A percentile compares a stretch with the other conserved stretches of the same genome.
phyloP scores from a whole-genome alignment of 35 echinoderm and acorn worm species.

The Ophiothrix spiculata region DNA sequence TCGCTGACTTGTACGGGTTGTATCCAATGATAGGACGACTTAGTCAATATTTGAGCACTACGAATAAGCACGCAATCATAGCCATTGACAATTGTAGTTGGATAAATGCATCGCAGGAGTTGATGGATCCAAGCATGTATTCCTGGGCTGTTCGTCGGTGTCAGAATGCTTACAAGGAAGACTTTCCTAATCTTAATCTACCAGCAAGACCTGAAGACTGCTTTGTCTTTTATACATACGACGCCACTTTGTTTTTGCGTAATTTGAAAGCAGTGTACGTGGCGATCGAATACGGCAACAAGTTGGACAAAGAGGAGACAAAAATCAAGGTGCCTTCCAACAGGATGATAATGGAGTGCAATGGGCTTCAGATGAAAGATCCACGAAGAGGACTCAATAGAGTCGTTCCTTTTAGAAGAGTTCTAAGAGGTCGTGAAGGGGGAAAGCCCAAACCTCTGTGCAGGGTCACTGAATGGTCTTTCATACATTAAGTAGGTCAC shows the following conservation, averaged over 20 bases:
- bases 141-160: neutral
- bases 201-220: neutral
- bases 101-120: neutral
- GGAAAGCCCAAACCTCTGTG: neutral
- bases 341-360: neutral
- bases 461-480: neutral
- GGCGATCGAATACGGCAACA: neutral
- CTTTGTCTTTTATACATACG: neutral
- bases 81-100: neutral
- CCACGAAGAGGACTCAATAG: neutral
- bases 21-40: neutral
- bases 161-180: neutral
- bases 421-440: neutral
- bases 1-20: neutral
- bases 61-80: neutral
- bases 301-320: neutral
- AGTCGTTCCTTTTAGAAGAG: neutral
- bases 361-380: neutral
- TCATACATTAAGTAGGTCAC: neutral
- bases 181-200: neutral
- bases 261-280: conserved; percentile 1
- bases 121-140: neutral
- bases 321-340: neutral
- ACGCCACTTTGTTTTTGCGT: neutral
- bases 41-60: neutral